A percentile compares a stretch with the other conserved stretches of the same genome.
phyloP scores from a whole-genome alignment of 2,113 vertebrate species.

The Nycticryphes semicollaris region DNA sequence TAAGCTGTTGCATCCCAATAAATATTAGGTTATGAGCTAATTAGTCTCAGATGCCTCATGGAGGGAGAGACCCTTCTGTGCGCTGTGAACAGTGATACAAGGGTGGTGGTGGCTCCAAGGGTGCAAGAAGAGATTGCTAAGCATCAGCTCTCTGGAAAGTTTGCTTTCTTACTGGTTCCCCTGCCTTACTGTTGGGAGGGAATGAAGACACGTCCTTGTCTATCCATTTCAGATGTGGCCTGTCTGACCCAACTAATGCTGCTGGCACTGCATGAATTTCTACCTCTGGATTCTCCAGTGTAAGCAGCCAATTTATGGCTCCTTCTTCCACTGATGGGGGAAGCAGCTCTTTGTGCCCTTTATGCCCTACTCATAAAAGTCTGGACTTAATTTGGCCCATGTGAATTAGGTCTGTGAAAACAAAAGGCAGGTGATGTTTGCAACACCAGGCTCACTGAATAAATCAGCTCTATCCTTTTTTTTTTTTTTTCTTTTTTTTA shows the following conservation, averaged over 20 bases:
- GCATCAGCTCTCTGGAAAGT: neutral
- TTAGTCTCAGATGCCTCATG: neutral
- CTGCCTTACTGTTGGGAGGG: neutral
- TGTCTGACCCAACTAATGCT: constrained; percentile 31
- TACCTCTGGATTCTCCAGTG: constrained; percentile 26
- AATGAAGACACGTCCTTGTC: neutral
- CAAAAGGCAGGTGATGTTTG: constrained; percentile 52
- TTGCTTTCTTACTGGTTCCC: neutral
- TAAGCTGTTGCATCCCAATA: constrained; percentile 12
- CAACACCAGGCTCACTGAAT: neutral
- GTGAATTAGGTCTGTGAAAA: constrained; percentile 44
- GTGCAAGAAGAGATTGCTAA: neutral
- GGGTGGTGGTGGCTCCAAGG: neutral
- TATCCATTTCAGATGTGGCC: neutral
- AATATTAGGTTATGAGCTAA: constrained; percentile 11
- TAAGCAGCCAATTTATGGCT: constrained; percentile 47
- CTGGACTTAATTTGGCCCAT: constrained; percentile 43
- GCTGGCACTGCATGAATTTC: constrained; percentile 38
- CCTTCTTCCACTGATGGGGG: neutral
- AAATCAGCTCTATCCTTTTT: neutral
- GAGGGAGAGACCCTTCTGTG: neutral
- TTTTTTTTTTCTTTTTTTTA: neutral
- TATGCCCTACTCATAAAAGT: constrained; percentile 22
- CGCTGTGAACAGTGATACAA: neutral
- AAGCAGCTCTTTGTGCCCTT: constrained; percentile 44